Conservation (phyloP, 2,888 invertebrate genomes). For the Lottia gigantea region DNA sequence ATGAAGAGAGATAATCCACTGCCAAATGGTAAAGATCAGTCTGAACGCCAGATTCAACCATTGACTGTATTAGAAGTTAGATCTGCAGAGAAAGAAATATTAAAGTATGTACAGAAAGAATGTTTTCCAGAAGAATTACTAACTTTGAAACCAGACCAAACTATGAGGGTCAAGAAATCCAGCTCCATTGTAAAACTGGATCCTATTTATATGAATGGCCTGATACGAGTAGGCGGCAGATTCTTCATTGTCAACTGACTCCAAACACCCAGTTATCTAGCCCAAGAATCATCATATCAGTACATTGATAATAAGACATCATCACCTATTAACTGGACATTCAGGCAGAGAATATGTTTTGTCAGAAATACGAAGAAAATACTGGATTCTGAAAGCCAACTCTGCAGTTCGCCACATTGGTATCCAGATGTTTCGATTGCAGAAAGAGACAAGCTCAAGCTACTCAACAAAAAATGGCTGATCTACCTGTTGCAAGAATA, state of each 20-base stretch:
- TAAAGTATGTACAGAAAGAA: constrained; percentile 14
- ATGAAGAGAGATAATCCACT: background rate
- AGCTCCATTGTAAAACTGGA: constrained; percentile 15
- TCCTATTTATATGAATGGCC: background rate
- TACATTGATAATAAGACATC: background rate
- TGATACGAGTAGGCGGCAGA: constrained; percentile 14
- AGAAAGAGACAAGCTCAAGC: constrained; percentile 11
- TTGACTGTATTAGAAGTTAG: constrained; percentile 10
- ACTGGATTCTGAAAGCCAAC: constrained; percentile 13
- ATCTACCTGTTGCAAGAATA: constrained; percentile 19
- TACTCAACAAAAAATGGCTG: constrained; percentile 19
- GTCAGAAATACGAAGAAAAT: constrained; percentile 2
- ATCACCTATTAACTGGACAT: constrained; percentile 11
- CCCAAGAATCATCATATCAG: constrained; percentile 8
- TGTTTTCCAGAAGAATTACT: constrained; percentile 8
- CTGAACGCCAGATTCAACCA: background rate
- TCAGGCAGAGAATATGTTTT: constrained; percentile 2
- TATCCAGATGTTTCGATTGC: constrained; percentile 13
- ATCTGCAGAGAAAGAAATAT: constrained; percentile 10
- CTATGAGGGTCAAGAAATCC: background rate
- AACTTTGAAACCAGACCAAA: background rate
- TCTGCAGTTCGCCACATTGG: background rate
- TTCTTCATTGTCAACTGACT: background rate
- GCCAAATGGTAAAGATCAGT: background rate
- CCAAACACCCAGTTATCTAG: constrained; percentile 14